These are phyloP conservation scores for Sesamia nonagrioides DNA, from an alignment of 1,140 invertebrate species.

Conservation along the genomic window DNA sequence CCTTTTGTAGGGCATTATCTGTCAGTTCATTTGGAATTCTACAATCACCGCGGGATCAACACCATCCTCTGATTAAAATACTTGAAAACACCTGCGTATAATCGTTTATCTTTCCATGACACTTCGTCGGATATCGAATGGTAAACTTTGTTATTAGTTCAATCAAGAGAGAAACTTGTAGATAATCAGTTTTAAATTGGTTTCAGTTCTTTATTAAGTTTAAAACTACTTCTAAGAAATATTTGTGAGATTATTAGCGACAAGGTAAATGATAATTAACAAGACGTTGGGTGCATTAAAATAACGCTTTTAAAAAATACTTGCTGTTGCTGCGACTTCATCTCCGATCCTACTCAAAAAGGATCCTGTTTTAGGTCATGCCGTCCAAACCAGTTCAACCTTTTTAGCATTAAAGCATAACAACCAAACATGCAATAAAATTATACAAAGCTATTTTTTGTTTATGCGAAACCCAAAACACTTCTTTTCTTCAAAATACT, in stretches of 20 bases:
- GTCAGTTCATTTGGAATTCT: background rate
- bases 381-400: no score
- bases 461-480: no score
- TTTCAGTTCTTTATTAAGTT: constrained; percentile 31
- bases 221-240: background rate
- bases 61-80: constrained; percentile 46
- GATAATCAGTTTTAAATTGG: constrained; percentile 45
- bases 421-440: no score
- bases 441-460: no score
- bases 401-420: no score
- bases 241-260: background rate
- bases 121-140: constrained; percentile 49
- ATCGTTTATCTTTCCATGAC: constrained; percentile 50
- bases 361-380: no score
- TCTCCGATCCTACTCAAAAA: no score
- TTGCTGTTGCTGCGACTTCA: no score
- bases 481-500: no score
- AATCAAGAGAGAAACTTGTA: constrained; percentile 47
- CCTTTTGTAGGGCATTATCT: background rate
- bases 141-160: constrained; percentile 52
- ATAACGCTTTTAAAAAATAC: background rate
- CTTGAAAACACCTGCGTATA: constrained; percentile 51
- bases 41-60: constrained; percentile 20
- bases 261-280: background rate
- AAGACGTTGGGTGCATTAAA: background rate